A percentile compares a stretch with the other conserved stretches of the same genome.
Conservation (phyloP, 2,113 vertebrate species). For the Bufo bufo region DNA sequence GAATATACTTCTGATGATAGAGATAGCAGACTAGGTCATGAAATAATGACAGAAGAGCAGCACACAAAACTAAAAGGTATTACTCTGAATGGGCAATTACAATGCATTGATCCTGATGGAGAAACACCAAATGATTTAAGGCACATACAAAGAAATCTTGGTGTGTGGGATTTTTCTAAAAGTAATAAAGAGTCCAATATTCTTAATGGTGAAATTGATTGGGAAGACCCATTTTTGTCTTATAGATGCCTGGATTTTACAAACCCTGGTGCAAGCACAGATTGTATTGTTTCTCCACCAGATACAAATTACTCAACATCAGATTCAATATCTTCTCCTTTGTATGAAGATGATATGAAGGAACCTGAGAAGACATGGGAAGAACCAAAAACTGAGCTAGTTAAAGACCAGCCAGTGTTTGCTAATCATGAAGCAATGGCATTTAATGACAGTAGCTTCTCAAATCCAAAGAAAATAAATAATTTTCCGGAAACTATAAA, state of each 20-base stretch:
- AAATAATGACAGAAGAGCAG: background rate
- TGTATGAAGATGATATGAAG: slow-evolving; percentile 69
- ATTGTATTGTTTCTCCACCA: slow-evolving; percentile 72
- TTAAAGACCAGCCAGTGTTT: slow-evolving; percentile 3
- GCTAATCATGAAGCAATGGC: slow-evolving; percentile 50
- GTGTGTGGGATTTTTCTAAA: slow-evolving; percentile 70
- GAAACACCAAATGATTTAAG: background rate
- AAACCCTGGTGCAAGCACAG: slow-evolving; percentile 67
- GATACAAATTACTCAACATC: slow-evolving; percentile 80
- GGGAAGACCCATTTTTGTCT: slow-evolving; percentile 73
- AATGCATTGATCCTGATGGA: slow-evolving; percentile 26
- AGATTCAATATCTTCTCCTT: slow-evolving; percentile 77
- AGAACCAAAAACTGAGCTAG: slow-evolving; percentile 49
- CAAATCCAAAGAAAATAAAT: slow-evolving; percentile 58
- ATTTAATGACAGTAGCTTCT: slow-evolving; percentile 57
- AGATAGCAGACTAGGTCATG: background rate
- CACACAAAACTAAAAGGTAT: background rate
- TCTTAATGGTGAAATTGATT: slow-evolving; percentile 67
- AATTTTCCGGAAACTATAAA: slow-evolving; percentile 25
- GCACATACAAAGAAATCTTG: slow-evolving; percentile 36
- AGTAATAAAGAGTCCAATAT: slow-evolving; percentile 64
- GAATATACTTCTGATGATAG: slow-evolving; percentile 42
- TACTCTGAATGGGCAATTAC: slow-evolving; percentile 61
- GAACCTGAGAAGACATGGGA: slow-evolving; percentile 65
- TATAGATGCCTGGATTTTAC: slow-evolving; percentile 70